phyloP scores from a whole-genome alignment of 2,888 invertebrate genomes.

The Sphinx pinastri region DNA sequence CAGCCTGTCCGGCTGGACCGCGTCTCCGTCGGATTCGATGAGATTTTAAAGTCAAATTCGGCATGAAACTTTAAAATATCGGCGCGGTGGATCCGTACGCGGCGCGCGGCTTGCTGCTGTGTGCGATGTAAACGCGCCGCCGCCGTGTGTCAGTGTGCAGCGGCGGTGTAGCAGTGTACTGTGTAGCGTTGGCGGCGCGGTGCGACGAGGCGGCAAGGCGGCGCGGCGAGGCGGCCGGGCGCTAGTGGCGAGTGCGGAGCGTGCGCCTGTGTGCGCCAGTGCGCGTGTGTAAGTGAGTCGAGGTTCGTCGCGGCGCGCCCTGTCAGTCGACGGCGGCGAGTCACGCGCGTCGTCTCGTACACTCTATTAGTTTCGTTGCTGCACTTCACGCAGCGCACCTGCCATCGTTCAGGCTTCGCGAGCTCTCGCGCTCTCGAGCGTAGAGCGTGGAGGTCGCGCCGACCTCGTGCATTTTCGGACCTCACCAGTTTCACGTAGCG shows the following conservation, averaged over 20 bases:
- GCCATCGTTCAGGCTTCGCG: constrained; percentile 70
- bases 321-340: constrained; percentile 82
- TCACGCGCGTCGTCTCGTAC: constrained; percentile 80
- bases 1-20: constrained; percentile 58
- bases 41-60: constrained; percentile 81
- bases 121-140: constrained; percentile 24
- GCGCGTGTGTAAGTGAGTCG: constrained; percentile 74
- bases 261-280: constrained; percentile 66
- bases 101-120: constrained; percentile 50
- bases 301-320: constrained; percentile 76
- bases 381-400: constrained; percentile 68
- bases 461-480: constrained; percentile 67
- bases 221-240: constrained; percentile 45
- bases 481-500: constrained; percentile 62
- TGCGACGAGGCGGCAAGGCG: constrained; percentile 47
- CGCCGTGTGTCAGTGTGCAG: constrained; percentile 45
- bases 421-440: constrained; percentile 78
- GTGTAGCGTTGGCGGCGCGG: constrained; percentile 53
- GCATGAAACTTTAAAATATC: constrained; percentile 78
- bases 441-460: constrained; percentile 75
- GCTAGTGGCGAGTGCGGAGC: constrained; percentile 32
- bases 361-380: constrained; percentile 60
- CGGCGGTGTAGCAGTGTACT: constrained; percentile 50
- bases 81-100: constrained; percentile 57
- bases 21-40: constrained; percentile 61